Evolutionary conservation across 2,113 vertebrate species (phyloP).

Genomic region (Sorex araneus): DNA sequence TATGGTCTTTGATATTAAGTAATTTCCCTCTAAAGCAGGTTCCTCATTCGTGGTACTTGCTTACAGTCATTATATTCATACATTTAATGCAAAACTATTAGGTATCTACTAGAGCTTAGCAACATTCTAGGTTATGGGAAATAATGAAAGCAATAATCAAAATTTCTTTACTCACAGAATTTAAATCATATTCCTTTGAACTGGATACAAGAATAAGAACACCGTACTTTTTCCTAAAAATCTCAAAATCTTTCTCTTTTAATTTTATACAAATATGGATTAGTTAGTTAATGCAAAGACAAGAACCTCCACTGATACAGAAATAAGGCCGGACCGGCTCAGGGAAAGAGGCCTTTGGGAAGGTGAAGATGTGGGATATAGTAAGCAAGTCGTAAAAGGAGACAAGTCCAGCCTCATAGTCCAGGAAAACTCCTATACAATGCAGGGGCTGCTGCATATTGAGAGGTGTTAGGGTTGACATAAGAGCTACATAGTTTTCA

Average conservation of each 20-base stretch:
- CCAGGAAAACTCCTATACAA: slow-evolving; percentile 32
- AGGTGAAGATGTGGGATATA: slow-evolving; percentile 77
- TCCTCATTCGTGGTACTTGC: neutral
- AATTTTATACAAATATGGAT: no score
- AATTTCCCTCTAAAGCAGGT: neutral
- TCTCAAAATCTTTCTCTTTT: no score
- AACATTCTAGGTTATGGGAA: no score
- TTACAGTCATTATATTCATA: neutral
- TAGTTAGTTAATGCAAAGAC: no score
- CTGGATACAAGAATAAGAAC: no score
- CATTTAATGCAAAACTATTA: neutral
- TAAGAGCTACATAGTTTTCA: slow-evolving; percentile 12
- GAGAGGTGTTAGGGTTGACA: neutral
- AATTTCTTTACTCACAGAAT: neutral
- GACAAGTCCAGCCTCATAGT: no score
- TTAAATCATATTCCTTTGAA: neutral
- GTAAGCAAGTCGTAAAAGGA: neutral
- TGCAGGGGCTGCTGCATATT: neutral
- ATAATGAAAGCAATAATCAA: neutral
- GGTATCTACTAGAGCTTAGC: neutral
- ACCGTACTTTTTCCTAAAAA: no score
- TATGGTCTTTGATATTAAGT: no score
- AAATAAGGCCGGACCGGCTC: no score
- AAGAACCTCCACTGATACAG: no score
- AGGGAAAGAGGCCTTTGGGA: slow-evolving; percentile 57